phyloP scores from a whole-genome alignment of 2,888 invertebrate genomes.

The Brachyopa scutellaris region DNA sequence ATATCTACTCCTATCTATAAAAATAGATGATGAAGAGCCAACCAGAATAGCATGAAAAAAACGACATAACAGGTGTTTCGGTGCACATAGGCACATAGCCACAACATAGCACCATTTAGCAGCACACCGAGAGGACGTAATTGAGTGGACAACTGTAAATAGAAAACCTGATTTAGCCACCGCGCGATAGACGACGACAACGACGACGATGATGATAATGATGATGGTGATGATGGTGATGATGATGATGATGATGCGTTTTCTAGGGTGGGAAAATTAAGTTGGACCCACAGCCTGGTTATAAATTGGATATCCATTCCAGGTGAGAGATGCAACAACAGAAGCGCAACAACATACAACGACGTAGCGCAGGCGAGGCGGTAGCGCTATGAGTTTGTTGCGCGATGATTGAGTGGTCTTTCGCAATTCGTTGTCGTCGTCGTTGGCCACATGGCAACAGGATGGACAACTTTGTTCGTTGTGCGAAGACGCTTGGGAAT shows the following conservation, averaged over 20 bases:
- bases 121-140: constrained; percentile 65
- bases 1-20: constrained; percentile 1
- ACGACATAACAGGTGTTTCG: constrained; percentile 63
- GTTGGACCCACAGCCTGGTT: constrained; percentile 60
- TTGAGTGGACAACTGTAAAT: constrained; percentile 72
- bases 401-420: constrained; percentile 69
- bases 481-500: constrained; percentile 62
- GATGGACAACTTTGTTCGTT: constrained; percentile 50
- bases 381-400: constrained; percentile 42
- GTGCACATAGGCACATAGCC: too few species aligned
- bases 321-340: constrained; percentile 69
- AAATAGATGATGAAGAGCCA: constrained; percentile 46
- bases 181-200: constrained; percentile 46
- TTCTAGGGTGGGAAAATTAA: constrained; percentile 71
- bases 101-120: constrained; percentile 65
- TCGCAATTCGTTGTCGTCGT: constrained; percentile 57
- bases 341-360: constrained; percentile 20
- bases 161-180: constrained; percentile 67
- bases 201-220: constrained; percentile 30
- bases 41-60: constrained; percentile 9
- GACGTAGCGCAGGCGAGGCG: neutral
- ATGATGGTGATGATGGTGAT: constrained; percentile 32
- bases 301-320: constrained; percentile 68
- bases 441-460: constrained; percentile 51
- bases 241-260: constrained; percentile 50